Evolutionary conservation across 1,140 invertebrate genomes (phyloP), one percentile per base, ranked within the genome.

Genomic region (Saxidomus purpurata): DNA sequence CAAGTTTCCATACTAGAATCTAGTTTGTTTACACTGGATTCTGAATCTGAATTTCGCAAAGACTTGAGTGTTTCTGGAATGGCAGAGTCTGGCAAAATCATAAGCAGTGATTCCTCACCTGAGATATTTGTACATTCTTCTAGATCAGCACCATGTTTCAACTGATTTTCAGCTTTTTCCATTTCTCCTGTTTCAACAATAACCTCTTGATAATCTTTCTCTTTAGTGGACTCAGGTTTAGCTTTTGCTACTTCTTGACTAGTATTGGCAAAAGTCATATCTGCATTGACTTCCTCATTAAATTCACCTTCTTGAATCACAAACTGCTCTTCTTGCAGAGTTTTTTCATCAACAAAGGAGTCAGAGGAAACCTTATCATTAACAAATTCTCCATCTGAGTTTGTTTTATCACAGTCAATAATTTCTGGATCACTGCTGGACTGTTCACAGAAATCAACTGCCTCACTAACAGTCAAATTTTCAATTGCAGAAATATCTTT

Each of bases 1-100:
- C 91, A 87, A n/a, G 92, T 94, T 69, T 94, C 94, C 71, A 92
- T 77, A 88, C 94, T 95, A 83, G 93, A 94, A 84, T 95, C 94
- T 19, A 94, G 82, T 80, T 92, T 93, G 71, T 90, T 92, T 1
- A 91, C 92, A 67, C 61, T 80, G 80, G 76, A 47, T 79, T 87
- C 85, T 43, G 85, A 87, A 13, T 80, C 76, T 25, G 69, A 59
- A n/a, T 49, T 87, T 31, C 40, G 3, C 25, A 77, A 34, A 13
- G 74, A 77, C n/a, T 77, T 77, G 0, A 47, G n/a, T 40, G 71
- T 43, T n/a, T 74, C 71, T 15, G 71, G 36, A 93, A 38, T 80
- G 38, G 40, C 49, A 80, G 49, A 74, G 13, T 74, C 71, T 40
- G 36, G 71, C 38, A 43, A 11, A 15, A 77, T 25, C 25, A 49